Base-by-base conservation (phyloP, 2,797 vertebrate species). In the Phoxinus dragarum region DNA sequence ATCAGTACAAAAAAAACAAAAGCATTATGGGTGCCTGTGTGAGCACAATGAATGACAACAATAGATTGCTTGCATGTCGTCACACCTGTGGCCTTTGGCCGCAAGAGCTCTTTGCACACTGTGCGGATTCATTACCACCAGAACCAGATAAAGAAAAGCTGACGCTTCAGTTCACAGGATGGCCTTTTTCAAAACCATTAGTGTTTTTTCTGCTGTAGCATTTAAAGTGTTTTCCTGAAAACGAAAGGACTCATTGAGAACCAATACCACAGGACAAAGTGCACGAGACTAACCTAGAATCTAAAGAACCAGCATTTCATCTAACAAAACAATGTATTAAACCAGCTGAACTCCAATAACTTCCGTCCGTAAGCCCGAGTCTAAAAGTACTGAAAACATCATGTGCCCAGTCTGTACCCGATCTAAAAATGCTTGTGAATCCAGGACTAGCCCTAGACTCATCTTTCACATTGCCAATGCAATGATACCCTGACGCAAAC, bases 361-460 rank as follows among this genome's bases (percentile, higher is more conserved):
- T 34, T 7, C 40, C 31, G n/a, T n/a, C 3, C n/a, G 8, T 34
- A 77, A 12, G 66, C 47, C 44, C 3, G 9, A 56, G 21, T 75
- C 40, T 61, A 75, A 80, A 44, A 54, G n/a, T 14, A 73, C 16
- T 17, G 31, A 38, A 88, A 81, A 88, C 86, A 88, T 66, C 34
- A 64, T 84, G 84, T 84, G 71, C 84, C 52, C 17, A 19, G 34
- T 40, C 75, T 54, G 54, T 82, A 54, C 82, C 59, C 31, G 36
- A 72, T 86, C 87, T 89, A 88, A 89, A 90, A 86, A 86, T 74
- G 88, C 80, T 72, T 49, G 47, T 61, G 31, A 40, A 73, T 42
- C 44, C 72, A 86, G 71, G 56, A 73, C 79, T 59, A 47, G 78
- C 71, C 68, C 75, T 34, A 56, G 74, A 80, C 77, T 89, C 81